Base-by-base conservation (phyloP, 2,113 vertebrate species). In the Pterocles burchelli region DNA sequence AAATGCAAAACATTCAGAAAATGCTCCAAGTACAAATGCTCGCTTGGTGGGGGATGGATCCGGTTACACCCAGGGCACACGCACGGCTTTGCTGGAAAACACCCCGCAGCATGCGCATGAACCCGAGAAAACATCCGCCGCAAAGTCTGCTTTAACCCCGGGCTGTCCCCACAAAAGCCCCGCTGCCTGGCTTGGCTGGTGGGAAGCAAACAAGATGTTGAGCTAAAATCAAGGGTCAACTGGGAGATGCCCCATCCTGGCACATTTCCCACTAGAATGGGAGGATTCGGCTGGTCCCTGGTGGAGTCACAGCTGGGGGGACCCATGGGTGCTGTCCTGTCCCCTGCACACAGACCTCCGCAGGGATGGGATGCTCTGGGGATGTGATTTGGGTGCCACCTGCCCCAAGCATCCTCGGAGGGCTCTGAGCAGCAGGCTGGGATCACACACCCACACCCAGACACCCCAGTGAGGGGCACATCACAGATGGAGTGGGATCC, bases 1-100 rank as follows among this genome's bases (percentile, higher is more conserved):
- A 83, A 93, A 90, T 55, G 79, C 20, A 3, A 90, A 94, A 74
- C 85, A 93, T 93, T 2, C 85, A 9, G 62, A 94, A 93, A 97
- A 95, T 88, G 88, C 95, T 29, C 67, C 4, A 1, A 73, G 57
- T 6, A 79, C 66, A 88, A 93, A 79, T 2, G 41, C 49, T 3
- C 0, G 2, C 70, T 33, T 48, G 66, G 61, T 21, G 76, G 52
- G 86, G 61, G 79, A 59, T 0, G 11, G 89, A 22, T 92, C 89
- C 4, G 5, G 20, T 93, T 94, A 66, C 95, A 83, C 6, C 52
- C 63, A 1, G 38, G 34, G 74, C 67, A 11, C 7, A 65, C 0
- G 5, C 25, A 20, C 1, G 31, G 71, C 49, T 83, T 31, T 51
- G 88, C 72, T 84, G 72, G 51, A n/a, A 10, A 68, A 58, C 24